Percentiles rank a stretch among this genome's conserved stretches.
phyloP scores from a whole-genome alignment of 2,888 invertebrate species.

The Rhabditoides inermis region DNA sequence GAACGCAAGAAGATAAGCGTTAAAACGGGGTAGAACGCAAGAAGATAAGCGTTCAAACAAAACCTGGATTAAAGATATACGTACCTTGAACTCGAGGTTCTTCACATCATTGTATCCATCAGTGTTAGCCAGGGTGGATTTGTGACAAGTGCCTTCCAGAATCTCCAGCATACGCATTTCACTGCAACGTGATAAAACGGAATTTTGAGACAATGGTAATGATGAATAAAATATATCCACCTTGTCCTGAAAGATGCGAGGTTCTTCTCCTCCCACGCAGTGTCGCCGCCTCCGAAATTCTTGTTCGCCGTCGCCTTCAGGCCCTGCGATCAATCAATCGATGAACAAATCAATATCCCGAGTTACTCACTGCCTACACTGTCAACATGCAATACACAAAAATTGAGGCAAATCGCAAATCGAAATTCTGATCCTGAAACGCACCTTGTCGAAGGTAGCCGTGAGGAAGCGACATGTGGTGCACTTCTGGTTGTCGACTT shows the following conservation, averaged over 20 bases:
- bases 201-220: constrained; percentile 2
- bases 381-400: too few relatives aligned
- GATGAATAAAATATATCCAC: constrained; percentile 14
- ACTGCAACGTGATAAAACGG: constrained; percentile 55
- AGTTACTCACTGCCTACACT: too few relatives aligned
- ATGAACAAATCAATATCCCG: too few relatives aligned
- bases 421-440: constrained; percentile 68
- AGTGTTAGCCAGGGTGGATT: constrained; percentile 55
- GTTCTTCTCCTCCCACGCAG: constrained; percentile 82
- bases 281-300: constrained; percentile 84
- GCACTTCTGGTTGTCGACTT: constrained; percentile 34
- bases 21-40: too few relatives aligned
- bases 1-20: too few relatives aligned
- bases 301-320: constrained; percentile 73
- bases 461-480: constrained; percentile 36
- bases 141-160: constrained; percentile 75
- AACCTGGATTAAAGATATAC: too few relatives aligned
- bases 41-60: too few relatives aligned
- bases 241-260: constrained; percentile 70
- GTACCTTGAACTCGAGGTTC: constrained; percentile 45
- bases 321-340: too few relatives aligned
- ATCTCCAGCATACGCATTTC: constrained; percentile 84
- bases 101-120: constrained; percentile 26
- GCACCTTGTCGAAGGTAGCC: constrained; percentile 37
- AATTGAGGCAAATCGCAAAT: too few relatives aligned